Base-by-base conservation (phyloP, 2,888 invertebrate genomes). In the Caenorhabditis panamensis region DNA sequence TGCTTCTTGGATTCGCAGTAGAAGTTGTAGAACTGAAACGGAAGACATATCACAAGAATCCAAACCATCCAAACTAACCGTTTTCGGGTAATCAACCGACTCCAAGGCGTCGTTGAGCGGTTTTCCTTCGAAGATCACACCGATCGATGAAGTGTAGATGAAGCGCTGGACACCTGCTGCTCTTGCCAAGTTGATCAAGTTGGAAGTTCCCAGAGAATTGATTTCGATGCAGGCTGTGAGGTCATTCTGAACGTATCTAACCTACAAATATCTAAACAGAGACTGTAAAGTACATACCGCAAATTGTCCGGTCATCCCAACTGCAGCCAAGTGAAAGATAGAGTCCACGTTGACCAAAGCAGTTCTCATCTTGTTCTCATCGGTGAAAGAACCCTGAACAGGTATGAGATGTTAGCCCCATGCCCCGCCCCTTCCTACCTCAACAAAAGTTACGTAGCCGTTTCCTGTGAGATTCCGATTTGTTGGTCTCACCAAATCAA, bases 1-100 rank as follows among this genome's bases (percentile, higher is more conserved):
- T 76, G 75, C 4, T 64, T 47, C 26, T 80, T 80, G 2, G 80
- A 80, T 22, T 76, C 76, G 24, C 80, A 75, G 47, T 80, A 80
- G 36, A 37, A 66, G 41, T 80, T 80, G 31, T 66, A 76, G 22
- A 20, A 66, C 75, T 79, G 64, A n/a, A 73, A 31, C 9, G 4
- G 31, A 31, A 64, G 9, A 16, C 8, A 18, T 51, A n/a, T 18
- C 9, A 36, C 20, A 41, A 1, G 36, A 56, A 28, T 3, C 0
- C 49, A 31, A 13, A n/a, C 61, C 75, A 16, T 54, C 26, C 20
- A 53, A 54, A 20, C n/a, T n/a, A n/a, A n/a, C n/a, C n/a, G n/a
- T n/a, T n/a, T n/a, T n/a, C n/a, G 78, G 44, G 36, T 64, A 64
- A 13, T 24, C n/a, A 4, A n/a, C 6, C 1, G 37, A 24, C 24